Evolutionary conservation across 2,888 invertebrate species (phyloP).

Genomic region (Philonicus albiceps): DNA sequence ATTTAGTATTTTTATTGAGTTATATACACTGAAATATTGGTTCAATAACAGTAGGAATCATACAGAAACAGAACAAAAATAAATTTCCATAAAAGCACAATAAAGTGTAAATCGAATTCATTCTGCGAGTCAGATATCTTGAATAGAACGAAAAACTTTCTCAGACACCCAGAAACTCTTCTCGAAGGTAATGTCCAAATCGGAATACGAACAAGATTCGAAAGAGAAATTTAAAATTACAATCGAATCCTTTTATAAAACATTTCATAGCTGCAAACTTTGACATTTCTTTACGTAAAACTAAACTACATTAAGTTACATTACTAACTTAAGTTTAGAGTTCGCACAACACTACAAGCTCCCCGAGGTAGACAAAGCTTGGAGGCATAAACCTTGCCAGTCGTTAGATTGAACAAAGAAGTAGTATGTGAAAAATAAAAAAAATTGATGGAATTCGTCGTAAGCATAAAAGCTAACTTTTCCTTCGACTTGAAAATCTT

Average conservation of each 20-base stretch:
- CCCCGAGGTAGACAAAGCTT: constrained; percentile 20
- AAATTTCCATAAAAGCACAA: constrained; percentile 41
- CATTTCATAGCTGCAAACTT: constrained; percentile 36
- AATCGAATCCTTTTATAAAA: constrained; percentile 41
- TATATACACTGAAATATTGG: background rate
- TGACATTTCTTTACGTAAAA: constrained; percentile 38
- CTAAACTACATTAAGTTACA: constrained; percentile 38
- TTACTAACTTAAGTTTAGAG: constrained; percentile 40
- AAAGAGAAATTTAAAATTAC: constrained; percentile 39
- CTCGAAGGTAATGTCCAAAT: constrained; percentile 19
- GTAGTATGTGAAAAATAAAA: constrained; percentile 11
- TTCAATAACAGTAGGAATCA: background rate
- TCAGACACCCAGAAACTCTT: background rate
- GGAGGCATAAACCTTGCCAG: constrained; percentile 25
- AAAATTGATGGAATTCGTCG: constrained; percentile 14
- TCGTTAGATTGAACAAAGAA: constrained; percentile 32
- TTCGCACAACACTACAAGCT: constrained; percentile 2
- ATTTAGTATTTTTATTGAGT: background rate
- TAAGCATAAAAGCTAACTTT: constrained; percentile 39
- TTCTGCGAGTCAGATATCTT: background rate
- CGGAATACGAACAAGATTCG: constrained; percentile 18
- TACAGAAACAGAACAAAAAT: constrained; percentile 5
- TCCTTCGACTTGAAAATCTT: constrained; percentile 25
- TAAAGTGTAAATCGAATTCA: constrained; percentile 40
- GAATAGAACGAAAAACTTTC: constrained; percentile 4